Percentiles rank a stretch among this genome's conserved stretches.
Evolutionary conservation across 1,140 invertebrate genomes (phyloP).

Genomic region (Ceratosolen fusciceps): DNA sequence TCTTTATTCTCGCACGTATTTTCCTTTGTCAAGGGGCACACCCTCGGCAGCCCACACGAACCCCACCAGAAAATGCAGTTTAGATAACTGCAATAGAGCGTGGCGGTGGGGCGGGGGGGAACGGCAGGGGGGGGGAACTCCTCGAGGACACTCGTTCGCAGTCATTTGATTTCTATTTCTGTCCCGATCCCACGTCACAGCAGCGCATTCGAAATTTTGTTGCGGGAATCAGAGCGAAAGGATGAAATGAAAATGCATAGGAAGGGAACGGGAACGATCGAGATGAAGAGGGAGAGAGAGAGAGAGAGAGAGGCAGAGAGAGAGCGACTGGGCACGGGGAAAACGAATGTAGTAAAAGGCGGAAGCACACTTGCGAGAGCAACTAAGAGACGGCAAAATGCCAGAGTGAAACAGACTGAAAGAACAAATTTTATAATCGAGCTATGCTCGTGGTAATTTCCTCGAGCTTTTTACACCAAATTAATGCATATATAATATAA

Average conservation of each 20-base stretch:
- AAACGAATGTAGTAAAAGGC: neutral
- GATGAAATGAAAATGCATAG: neutral
- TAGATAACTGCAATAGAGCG: too few relatives aligned
- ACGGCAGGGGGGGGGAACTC: too few relatives aligned
- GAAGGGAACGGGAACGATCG: neutral
- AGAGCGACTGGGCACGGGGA: too few relatives aligned
- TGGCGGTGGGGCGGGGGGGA: too few relatives aligned
- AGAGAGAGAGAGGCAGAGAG: neutral
- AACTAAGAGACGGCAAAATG: slow-evolving; percentile 13
- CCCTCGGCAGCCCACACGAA: too few relatives aligned
- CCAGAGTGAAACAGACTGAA: slow-evolving; percentile 2
- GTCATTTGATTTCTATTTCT: slow-evolving; percentile 41
- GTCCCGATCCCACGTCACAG: slow-evolving; percentile 24
- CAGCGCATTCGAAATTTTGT: slow-evolving; percentile 27
- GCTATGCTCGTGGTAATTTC: neutral
- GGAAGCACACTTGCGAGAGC: slow-evolving; percentile 25
- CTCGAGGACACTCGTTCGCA: neutral
- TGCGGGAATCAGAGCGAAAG: slow-evolving; percentile 15
- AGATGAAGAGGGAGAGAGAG: slow-evolving; percentile 6
- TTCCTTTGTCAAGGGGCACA: neutral
- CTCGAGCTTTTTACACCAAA: neutral
- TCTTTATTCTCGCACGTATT: slow-evolving; percentile 37
- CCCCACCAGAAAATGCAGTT: too few relatives aligned
- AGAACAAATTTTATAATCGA: slow-evolving; percentile 14
- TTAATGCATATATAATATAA: too few relatives aligned